Base-by-base conservation (phyloP, 35 echinoderm and acorn worm species). In the Anneissia japonica region DNA sequence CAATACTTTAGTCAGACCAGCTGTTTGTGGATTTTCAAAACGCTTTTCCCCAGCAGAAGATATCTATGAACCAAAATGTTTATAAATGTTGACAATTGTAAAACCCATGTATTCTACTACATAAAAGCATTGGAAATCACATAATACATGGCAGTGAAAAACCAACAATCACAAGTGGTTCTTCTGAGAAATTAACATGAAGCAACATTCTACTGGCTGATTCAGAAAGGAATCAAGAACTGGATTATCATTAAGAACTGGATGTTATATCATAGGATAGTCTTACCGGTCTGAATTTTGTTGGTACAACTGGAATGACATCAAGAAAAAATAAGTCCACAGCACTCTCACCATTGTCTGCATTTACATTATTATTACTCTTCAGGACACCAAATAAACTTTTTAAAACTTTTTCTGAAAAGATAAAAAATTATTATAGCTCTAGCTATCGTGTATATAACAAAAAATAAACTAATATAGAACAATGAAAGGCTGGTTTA, bases 251-350 rank as follows among this genome's bases (percentile, higher is more conserved):
- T n/a, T n/a, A n/a, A n/a, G n/a, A n/a, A n/a, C n/a, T n/a, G n/a
- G n/a, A n/a, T n/a, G n/a, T n/a, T n/a, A n/a, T n/a, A n/a, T n/a
- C n/a, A 64, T 13, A 64, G 13, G 51, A 64, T 14, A 64, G 28
- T 28, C 91, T 99, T 80, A 94, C 96, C 34, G 96, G 96, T 94
- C 96, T 90, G 46, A 99, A 99, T 45, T 90, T 99, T 30, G 92
- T 84, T 11, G 92, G 96, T 35, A 86, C 89, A 38, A 99, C 92
- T 34, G 96, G 96, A 5, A 99, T 37, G 1, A 91, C 77, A 31
- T 99, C 96, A 29, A 99, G 37, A 82, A 99, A 99, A 34, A 99
- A 90, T 31, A 88, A 82, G 76, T 94, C 92, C 26, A 92, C 74
- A 0, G 96, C 51, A 64, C 51, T 64, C 51, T 64, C 51, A 9